Percentiles rank a stretch among this genome's conserved stretches.
phyloP scores from a whole-genome alignment of 2,113 vertebrate genomes.

The Athene cunicularia region DNA sequence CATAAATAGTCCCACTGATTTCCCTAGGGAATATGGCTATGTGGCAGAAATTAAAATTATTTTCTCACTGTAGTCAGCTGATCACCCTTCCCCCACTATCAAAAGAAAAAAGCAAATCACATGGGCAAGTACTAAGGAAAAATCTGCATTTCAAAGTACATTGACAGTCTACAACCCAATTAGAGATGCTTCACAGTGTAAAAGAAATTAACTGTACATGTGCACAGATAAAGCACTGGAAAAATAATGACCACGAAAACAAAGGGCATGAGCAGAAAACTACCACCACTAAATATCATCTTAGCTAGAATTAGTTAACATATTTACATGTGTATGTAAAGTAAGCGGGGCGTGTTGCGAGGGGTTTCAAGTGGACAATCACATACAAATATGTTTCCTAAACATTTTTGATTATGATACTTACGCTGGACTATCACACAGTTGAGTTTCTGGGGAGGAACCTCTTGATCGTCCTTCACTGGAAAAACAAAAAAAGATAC shows the following conservation, averaged over 20 bases:
- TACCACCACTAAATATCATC: background rate
- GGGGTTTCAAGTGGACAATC: background rate
- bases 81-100: background rate
- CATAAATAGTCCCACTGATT: background rate
- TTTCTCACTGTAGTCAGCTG: background rate
- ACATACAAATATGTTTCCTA: background rate
- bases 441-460: conserved; percentile 55
- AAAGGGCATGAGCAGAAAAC: background rate
- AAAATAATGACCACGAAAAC: background rate
- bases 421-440: conserved; percentile 74
- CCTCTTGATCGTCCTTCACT: conserved; percentile 68
- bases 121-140: background rate
- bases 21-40: background rate
- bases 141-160: background rate
- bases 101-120: background rate
- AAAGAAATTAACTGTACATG: background rate
- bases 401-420: conserved; percentile 26
- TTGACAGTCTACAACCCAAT: background rate
- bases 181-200: background rate
- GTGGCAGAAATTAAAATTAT: background rate
- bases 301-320: background rate
- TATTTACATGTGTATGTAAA: background rate
- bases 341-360: rapidly evolving
- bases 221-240: background rate
- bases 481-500: conserved; percentile 21